These are phyloP conservation scores for Gadus chalcogrammus DNA, from an alignment of 2,113 vertebrate species.

Conservation along the genomic window DNA sequence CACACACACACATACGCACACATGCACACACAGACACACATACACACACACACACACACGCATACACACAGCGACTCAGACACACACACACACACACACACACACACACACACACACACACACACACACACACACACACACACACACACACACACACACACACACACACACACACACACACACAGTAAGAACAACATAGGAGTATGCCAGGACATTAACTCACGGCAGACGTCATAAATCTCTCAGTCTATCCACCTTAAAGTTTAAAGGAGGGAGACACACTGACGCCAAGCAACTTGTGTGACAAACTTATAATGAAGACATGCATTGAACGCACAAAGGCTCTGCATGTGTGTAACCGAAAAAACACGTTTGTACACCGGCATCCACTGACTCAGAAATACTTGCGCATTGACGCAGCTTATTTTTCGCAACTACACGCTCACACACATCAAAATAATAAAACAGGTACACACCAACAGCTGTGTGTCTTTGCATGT, in stretches of 20 bases:
- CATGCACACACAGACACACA: too few species aligned
- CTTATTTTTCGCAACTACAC: neutral
- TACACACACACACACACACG: too few species aligned
- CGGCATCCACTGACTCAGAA: conserved; percentile 38
- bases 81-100: too few species aligned
- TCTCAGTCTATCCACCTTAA: conserved; percentile 55
- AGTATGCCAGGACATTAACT: conserved; percentile 58
- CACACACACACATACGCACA: neutral
- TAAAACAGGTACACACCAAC: neutral
- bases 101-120: conserved; percentile 5
- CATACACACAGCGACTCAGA: too few species aligned
- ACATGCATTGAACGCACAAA: conserved; percentile 1
- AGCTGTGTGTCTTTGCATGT: neutral
- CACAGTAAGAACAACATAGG: conserved; percentile 30
- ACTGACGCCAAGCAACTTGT: conserved; percentile 59
- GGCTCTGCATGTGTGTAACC: conserved; percentile 15
- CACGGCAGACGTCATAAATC: conserved; percentile 61
- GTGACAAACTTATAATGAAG: conserved; percentile 3
- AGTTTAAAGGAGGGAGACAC: conserved; percentile 67
- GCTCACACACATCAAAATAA: conserved; percentile 6
- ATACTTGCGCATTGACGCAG: neutral
- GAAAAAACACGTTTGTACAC: conserved; percentile 14
- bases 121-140: conserved; percentile 13
- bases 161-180: conserved; percentile 21
- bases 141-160: conserved; percentile 19